Evolutionary conservation across 2,888 invertebrate genomes (phyloP).

Genomic region (Parnassius glacialis): DNA sequence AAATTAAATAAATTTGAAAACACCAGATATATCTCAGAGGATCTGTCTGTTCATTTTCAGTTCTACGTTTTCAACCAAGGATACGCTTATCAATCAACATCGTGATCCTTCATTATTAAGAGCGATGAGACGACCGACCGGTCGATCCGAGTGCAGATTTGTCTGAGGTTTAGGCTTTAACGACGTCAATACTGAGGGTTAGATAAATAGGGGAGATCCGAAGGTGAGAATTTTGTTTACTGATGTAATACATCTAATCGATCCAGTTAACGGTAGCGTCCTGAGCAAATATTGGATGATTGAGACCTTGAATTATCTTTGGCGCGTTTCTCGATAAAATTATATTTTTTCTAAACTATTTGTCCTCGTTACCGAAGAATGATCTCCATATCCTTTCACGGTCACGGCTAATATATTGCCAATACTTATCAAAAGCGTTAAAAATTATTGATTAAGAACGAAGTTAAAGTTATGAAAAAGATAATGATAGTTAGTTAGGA

Average conservation of each 20-base stretch:
- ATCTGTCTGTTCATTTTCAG: constrained; percentile 40
- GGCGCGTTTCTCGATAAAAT: background rate
- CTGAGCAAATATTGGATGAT: constrained; percentile 18
- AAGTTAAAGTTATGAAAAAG: too few relatives aligned
- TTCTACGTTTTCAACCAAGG: constrained; percentile 47
- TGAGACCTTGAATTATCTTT: background rate
- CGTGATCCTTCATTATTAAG: constrained; percentile 78
- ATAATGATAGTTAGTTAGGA: too few relatives aligned
- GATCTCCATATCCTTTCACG: too few relatives aligned
- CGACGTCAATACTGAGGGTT: constrained; percentile 37
- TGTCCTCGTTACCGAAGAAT: too few relatives aligned
- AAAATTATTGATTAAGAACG: too few relatives aligned
- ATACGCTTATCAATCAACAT: constrained; percentile 76
- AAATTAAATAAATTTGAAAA: too few relatives aligned
- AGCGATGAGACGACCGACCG: constrained; percentile 60
- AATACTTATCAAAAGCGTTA: too few relatives aligned
- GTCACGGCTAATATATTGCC: too few relatives aligned
- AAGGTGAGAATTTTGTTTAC: constrained; percentile 31
- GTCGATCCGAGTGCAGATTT: constrained; percentile 63
- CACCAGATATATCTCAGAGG: background rate
- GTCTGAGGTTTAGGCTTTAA: constrained; percentile 64
- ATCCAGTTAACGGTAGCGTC: constrained; percentile 11
- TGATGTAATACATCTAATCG: constrained; percentile 25
- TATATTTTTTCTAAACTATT: too few relatives aligned
- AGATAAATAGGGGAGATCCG: constrained; percentile 27